Conservation (phyloP, 2,888 invertebrate genomes). For the Caenorhabditis sp. region DNA sequence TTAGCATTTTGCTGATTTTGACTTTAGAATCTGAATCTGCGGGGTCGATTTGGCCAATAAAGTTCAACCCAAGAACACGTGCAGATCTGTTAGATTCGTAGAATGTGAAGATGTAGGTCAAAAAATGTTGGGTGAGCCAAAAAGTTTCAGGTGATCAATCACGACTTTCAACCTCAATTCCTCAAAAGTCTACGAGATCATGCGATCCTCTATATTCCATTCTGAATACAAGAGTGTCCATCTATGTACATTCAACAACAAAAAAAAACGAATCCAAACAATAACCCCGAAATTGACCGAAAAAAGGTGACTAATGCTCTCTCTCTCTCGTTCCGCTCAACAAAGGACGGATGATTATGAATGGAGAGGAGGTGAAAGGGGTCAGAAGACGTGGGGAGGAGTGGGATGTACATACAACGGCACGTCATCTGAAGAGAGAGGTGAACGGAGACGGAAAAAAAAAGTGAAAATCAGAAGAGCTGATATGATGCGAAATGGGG, state of each 20-base stretch:
- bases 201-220: too few species aligned
- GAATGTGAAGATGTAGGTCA: too few species aligned
- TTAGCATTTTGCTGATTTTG: too few species aligned
- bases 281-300: background rate
- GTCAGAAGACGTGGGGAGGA: slow-evolving; percentile 8
- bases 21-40: too few species aligned
- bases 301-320: background rate
- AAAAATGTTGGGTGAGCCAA: too few species aligned
- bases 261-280: background rate
- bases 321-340: background rate
- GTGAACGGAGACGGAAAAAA: background rate
- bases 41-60: too few species aligned
- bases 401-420: too few species aligned
- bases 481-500: background rate
- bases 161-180: too few species aligned
- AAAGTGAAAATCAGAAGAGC: background rate
- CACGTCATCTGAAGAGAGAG: slow-evolving; percentile 6
- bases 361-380: background rate
- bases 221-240: background rate
- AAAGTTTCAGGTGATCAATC: too few species aligned
- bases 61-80: too few species aligned
- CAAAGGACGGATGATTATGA: slow-evolving; percentile 4
- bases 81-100: too few species aligned
- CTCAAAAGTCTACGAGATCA: background rate
- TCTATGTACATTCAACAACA: background rate